These are phyloP conservation scores for Pimephales promelas DNA, from an alignment of 2,113 vertebrate species.

Conservation along the genomic window DNA sequence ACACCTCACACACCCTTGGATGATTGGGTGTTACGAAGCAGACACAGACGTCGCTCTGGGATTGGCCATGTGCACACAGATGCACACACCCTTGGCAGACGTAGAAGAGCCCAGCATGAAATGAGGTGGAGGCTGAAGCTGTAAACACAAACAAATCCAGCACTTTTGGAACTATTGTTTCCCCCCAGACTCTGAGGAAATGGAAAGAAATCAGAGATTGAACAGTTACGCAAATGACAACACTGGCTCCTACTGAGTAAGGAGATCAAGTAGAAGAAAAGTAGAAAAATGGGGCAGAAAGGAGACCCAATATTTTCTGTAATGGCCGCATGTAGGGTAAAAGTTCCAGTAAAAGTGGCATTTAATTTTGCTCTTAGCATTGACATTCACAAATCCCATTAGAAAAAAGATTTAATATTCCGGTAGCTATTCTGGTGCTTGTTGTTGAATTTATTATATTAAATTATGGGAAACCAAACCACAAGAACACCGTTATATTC, in stretches of 20 bases:
- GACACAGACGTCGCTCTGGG: conserved; percentile 15
- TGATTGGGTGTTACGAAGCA: conserved; percentile 38
- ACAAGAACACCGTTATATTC: not conserved
- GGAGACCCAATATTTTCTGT: conserved; percentile 56
- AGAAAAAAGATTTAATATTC: not conserved
- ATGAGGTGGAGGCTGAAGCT: conserved; percentile 37
- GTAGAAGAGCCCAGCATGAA: conserved; percentile 46
- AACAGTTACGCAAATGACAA: conserved; percentile 58
- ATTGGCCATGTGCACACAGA: not conserved
- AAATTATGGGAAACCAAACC: not conserved
- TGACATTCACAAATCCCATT: not conserved
- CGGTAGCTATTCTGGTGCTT: not conserved
- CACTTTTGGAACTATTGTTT: conserved; percentile 58
- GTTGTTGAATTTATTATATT: not conserved
- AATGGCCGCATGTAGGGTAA: conserved; percentile 60
- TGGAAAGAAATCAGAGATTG: conserved; percentile 60
- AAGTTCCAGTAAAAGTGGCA: not conserved
- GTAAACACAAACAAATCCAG: conserved; percentile 60
- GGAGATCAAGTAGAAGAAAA: conserved; percentile 18
- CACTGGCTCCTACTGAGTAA: conserved; percentile 58
- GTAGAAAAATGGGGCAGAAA: not conserved
- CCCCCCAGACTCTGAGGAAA: conserved; percentile 54
- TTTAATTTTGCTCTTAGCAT: not conserved
- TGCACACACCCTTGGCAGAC: conserved; percentile 38
- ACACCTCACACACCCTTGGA: conserved; percentile 19